Percentiles rank a stretch among this genome's conserved stretches.
Conservation (phyloP, 2,113 vertebrate species). For the Psilopsiagon aurifrons region DNA sequence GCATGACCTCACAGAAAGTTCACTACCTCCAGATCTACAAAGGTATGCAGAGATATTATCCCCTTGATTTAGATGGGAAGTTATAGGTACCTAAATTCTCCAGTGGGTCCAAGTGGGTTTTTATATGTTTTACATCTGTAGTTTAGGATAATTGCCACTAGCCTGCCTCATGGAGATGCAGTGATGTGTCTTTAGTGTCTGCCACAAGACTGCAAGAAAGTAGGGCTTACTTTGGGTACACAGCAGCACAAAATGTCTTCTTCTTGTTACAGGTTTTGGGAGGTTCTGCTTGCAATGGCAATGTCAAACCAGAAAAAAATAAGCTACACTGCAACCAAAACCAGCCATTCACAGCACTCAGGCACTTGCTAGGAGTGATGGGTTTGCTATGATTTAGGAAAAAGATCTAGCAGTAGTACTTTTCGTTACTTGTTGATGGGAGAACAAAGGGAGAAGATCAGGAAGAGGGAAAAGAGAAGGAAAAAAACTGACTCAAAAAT, state of each 20-base stretch:
- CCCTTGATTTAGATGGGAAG: background rate
- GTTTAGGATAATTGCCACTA: background rate
- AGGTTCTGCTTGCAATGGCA: background rate
- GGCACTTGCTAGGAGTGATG: background rate
- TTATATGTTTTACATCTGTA: background rate
- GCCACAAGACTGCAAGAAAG: background rate
- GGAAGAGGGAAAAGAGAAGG: background rate
- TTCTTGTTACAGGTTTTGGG: background rate
- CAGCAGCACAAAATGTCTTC: background rate
- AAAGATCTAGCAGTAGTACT: background rate
- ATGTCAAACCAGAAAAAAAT: background rate
- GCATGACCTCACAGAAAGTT: background rate
- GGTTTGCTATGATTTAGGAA: background rate
- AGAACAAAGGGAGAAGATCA: background rate
- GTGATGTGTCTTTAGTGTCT: background rate
- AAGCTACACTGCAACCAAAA: background rate
- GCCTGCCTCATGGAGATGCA: background rate
- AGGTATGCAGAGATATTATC: background rate
- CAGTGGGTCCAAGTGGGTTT: background rate
- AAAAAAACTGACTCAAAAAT: background rate
- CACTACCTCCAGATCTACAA: background rate
- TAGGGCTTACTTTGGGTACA: background rate
- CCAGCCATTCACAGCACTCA: background rate
- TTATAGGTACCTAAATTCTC: background rate
- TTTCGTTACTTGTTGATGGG: background rate